A percentile compares a stretch with the other conserved stretches of the same genome.
These are phyloP conservation scores for Temnothorax curvispinosus DNA, from an alignment of 1,140 invertebrate species.

Conservation along the genomic window DNA sequence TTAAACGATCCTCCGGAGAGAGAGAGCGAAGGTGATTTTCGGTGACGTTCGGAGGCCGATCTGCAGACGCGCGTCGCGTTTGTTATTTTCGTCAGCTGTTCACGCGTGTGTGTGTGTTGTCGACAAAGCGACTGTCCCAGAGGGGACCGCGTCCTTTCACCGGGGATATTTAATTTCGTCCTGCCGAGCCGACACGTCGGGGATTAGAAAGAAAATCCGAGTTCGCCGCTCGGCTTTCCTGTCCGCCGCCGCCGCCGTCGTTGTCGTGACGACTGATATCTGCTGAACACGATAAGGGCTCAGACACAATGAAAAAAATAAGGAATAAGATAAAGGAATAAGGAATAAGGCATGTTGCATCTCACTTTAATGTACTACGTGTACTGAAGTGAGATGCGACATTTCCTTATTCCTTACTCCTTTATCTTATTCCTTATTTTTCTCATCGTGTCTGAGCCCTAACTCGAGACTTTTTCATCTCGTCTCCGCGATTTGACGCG, in stretches of 20 bases:
- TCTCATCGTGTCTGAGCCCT: no score
- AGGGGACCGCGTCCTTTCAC: neutral
- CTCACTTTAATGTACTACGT: no score
- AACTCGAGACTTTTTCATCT: no score
- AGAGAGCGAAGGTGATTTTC: neutral
- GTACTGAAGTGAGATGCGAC: no score
- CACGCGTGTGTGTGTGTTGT: neutral
- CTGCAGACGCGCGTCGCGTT: neutral
- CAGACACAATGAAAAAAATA: no score
- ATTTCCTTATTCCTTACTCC: no score
- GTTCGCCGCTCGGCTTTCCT: neutral
- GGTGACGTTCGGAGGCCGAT: no score
- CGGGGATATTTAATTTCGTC: neutral
- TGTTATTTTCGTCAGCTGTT: slow-evolving; percentile 40
- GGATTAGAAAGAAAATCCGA: neutral
- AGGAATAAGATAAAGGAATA: no score
- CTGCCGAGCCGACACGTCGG: neutral
- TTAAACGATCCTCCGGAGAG: neutral
- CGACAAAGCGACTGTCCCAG: no score
- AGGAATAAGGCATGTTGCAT: no score
- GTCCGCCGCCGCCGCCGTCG: neutral
- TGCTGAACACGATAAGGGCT: neutral
- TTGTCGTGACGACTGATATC: neutral
- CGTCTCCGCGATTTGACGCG: no score
- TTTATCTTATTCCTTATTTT: no score